Base-by-base conservation (phyloP, 1,140 invertebrate genomes). In the Magallana gigas region DNA sequence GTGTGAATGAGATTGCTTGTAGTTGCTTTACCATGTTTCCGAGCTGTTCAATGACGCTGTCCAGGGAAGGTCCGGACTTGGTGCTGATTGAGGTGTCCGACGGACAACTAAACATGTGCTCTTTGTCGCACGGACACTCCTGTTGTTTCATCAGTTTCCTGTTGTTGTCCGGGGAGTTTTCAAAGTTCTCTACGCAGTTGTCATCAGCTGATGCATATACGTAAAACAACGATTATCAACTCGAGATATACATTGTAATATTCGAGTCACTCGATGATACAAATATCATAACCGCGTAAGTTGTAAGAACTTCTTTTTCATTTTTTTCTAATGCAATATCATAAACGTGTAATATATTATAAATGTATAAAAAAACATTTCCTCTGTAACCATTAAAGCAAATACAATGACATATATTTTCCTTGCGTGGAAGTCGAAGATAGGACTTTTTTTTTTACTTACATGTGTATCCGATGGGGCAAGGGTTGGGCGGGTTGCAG, bases 401-500 rank as follows among this genome's bases (percentile, higher is more conserved):
- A 23, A 23, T 23, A 23, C 23, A 23, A 23, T 23, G 23, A 23
- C 23, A 23, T 23, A 23, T 23, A 23, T 23, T 48, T 48, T 48
- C 36, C 36, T 48, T 48, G 36, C 36, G 12, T 18, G 29, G 16
- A 80, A 23, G 23, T 23, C 23, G 23, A 23, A 23, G 23, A 23
- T 23, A 23, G 23, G 23, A 12, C 29, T 5, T 16, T 2, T 29
- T 29, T 29, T n/a, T 1, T 57, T 71, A 85, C 90, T 92, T 92
- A 96, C 96, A 94, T 85, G 94, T 95, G 89, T 96, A 96, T 81
- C 96, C 96, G 8, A 95, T 96, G 0, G 99, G 99, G 92, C 99
- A 99, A 0, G 99, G 99, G 95, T 99, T 99, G 8, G 99, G 99
- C 1, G 99, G 99, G 93, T 99, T 99, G 94, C 99, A 99, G 95